Evolutionary conservation across 1,140 invertebrate genomes (phyloP).

Genomic region (Sycophaga agraensis): DNA sequence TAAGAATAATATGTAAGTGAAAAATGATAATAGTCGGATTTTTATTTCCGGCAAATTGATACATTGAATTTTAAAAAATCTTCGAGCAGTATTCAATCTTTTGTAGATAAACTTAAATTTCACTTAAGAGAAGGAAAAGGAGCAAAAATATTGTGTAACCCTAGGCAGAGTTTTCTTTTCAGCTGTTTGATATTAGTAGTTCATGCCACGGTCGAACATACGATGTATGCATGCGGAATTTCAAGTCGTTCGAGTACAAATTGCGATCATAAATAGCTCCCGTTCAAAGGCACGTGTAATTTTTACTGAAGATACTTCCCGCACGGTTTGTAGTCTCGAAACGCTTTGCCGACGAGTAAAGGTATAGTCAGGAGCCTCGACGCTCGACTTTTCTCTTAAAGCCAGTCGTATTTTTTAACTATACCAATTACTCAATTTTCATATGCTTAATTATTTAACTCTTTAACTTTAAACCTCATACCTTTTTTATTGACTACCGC

Average conservation of each 20-base stretch:
- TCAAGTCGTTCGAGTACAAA: slow-evolving; percentile 1
- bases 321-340: not conserved
- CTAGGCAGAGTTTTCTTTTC: not conserved
- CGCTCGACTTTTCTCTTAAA: slow-evolving; percentile 16
- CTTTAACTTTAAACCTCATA: not conserved
- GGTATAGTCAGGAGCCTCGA: not conserved
- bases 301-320: not conserved
- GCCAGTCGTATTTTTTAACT: slow-evolving; percentile 10
- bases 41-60: no score
- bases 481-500: slow-evolving; percentile 4
- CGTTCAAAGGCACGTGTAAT: slow-evolving; percentile 19
- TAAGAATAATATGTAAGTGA: no score
- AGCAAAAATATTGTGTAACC: slow-evolving; percentile 7
- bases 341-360: not conserved
- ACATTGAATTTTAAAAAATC: no score
- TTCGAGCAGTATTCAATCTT: no score
- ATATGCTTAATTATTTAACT: slow-evolving; percentile 16
- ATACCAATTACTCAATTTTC: slow-evolving; percentile 25
- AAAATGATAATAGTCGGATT: no score
- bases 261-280: slow-evolving; percentile 25
- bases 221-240: slow-evolving; percentile 16
- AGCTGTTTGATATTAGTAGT: slow-evolving; percentile 23
- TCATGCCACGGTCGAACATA: not conserved
- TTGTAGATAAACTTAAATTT: not conserved
- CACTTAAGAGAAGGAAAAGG: not conserved